phyloP scores from a whole-genome alignment of 2,113 vertebrate species.

The Hiodon tergisus region DNA sequence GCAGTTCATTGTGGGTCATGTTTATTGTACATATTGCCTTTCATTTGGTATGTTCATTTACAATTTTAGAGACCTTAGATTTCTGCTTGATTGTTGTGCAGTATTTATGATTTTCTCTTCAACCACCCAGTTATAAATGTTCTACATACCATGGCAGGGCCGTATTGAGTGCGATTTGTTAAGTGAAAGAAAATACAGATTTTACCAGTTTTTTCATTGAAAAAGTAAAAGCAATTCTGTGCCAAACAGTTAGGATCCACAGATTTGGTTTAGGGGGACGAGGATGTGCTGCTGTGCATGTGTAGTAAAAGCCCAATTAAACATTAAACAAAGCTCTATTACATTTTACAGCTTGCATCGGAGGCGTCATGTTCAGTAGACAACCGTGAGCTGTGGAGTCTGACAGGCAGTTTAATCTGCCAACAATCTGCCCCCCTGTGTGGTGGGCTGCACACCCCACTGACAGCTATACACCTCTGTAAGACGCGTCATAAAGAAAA shows the following conservation, averaged over 20 bases:
- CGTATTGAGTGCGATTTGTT: too few relatives aligned
- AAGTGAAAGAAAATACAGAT: too few relatives aligned
- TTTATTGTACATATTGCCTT: too few relatives aligned
- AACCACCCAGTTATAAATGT: too few relatives aligned
- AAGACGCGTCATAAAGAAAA: constrained; percentile 39
- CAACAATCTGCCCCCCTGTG: constrained; percentile 23
- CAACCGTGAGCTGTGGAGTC: constrained; percentile 32
- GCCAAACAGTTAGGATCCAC: neutral
- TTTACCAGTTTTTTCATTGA: too few relatives aligned
- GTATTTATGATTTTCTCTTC: too few relatives aligned
- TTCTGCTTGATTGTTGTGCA: too few relatives aligned
- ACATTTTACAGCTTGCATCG: constrained; percentile 54
- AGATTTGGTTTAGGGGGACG: neutral
- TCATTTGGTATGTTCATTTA: too few relatives aligned
- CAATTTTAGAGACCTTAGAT: too few relatives aligned
- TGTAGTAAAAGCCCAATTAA: constrained; percentile 53
- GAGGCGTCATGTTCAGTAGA: constrained; percentile 40
- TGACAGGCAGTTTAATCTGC: constrained; percentile 49
- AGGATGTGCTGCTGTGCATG: neutral
- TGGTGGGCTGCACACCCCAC: constrained; percentile 14
- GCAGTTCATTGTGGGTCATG: too few relatives aligned
- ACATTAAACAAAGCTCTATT: constrained; percentile 61
- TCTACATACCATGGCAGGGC: too few relatives aligned
- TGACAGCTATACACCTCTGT: constrained; percentile 20
- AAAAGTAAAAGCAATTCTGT: too few relatives aligned